These are phyloP conservation scores for Aegithalos caudatus DNA, from an alignment of 2,113 vertebrate species.

Conservation along the genomic window DNA sequence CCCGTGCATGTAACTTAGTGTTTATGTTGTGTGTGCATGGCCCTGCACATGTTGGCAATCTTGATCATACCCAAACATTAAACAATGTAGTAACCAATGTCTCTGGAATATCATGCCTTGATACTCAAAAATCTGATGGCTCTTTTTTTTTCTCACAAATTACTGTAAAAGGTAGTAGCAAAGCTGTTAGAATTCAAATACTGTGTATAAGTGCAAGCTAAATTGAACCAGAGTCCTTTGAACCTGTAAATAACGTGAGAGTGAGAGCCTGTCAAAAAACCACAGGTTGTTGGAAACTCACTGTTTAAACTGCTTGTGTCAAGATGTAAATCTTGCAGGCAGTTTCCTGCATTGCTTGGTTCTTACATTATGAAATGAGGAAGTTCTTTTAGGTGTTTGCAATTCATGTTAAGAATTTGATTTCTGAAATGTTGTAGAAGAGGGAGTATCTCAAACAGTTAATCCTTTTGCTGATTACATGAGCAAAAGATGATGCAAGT, in stretches of 20 bases:
- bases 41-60: not conserved
- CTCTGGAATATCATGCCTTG: not conserved
- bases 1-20: accelerated
- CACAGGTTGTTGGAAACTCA: not conserved
- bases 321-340: not conserved
- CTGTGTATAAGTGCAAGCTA: not conserved
- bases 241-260: not conserved
- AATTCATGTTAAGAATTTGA: not conserved
- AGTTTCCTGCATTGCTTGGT: not conserved
- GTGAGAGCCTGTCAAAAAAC: not conserved
- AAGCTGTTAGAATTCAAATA: not conserved
- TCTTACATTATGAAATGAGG: not conserved
- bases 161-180: not conserved
- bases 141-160: not conserved
- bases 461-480: not conserved
- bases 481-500: not conserved
- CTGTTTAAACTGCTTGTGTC: not conserved
- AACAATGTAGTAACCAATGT: not conserved
- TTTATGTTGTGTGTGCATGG: not conserved
- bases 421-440: not conserved
- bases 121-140: not conserved
- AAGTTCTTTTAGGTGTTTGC: not conserved
- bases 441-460: not conserved
- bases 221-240: not conserved
- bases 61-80: not conserved